Conservation (phyloP, 53 echinoderm and acorn worm species). For the Hippasteria phrygiana region DNA sequence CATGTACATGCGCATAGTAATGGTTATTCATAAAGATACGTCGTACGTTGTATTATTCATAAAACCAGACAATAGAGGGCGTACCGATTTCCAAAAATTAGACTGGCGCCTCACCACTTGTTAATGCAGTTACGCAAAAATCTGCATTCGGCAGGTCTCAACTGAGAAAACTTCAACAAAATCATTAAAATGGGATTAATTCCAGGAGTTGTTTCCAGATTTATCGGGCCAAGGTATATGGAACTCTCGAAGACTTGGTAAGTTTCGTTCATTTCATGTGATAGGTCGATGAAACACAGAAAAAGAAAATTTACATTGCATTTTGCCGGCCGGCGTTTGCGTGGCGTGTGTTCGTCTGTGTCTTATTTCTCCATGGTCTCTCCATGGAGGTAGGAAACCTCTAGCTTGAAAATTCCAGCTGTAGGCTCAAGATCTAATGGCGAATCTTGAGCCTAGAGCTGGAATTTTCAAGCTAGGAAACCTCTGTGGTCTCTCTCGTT, state of each 20-base stretch:
- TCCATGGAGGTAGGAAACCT: too few relatives aligned
- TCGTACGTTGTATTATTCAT: too few relatives aligned
- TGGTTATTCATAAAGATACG: background rate
- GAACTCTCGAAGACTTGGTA: constrained; percentile 70
- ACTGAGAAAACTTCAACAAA: background rate
- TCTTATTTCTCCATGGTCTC: too few relatives aligned
- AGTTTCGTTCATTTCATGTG: background rate
- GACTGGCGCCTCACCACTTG: background rate
- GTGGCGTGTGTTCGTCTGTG: background rate
- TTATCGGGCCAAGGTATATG: constrained; percentile 63
- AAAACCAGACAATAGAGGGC: background rate
- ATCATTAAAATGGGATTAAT: constrained; percentile 22
- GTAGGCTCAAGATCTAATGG: too few relatives aligned
- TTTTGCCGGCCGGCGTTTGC: too few relatives aligned
- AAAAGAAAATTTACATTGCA: background rate
- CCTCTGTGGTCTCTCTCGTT: too few relatives aligned
- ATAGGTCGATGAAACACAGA: background rate
- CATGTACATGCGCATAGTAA: too few relatives aligned
- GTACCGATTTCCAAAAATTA: background rate
- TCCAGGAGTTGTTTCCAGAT: constrained; percentile 34
- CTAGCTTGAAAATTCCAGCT: too few relatives aligned
- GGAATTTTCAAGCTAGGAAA: too few relatives aligned
- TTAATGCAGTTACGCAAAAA: too few relatives aligned
- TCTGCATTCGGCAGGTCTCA: too few relatives aligned
- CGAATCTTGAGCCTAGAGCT: too few relatives aligned